Base-by-base conservation (phyloP, 2,113 vertebrate genomes). In the Zootoca vivipara region DNA sequence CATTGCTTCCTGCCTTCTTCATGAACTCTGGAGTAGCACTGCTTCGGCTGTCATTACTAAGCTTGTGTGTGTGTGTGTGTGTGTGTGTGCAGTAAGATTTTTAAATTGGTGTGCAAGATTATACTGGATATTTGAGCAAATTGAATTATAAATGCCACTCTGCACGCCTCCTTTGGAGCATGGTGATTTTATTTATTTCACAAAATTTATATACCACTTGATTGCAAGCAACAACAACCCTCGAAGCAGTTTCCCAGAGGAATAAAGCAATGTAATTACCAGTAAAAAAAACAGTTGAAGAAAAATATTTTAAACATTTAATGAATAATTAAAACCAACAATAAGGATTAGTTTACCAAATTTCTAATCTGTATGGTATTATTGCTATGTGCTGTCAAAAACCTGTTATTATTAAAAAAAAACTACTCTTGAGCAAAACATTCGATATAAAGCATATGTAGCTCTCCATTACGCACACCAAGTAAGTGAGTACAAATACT, bases 101-200 rank as follows among this genome's bases (percentile, higher is more conserved):
- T 73, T 85, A 69, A 26, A 33, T 12, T n/a, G 28, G n/a, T 79
- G 78, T 56, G 2, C 7, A 58, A 26, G 8, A n/a, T 73, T 35
- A 73, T 73, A 20, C 24, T 70, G 24, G 52, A 62, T 72, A 35
- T 82, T 85, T 78, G 62, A 82, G 70, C 62, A 92, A 90, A 89
- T 26, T 10, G 85, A 33, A 20, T 91, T 93, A 46, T 73, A 13
- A 77, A 83, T 85, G 30, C 7, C 80, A 62, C 28, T 62, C 16
- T 62, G 5, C 10, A 73, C 42, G 52, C 22, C 88, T 89, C 88
- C 58, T 85, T 89, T 90, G 77, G 81, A 40, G 1, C 30, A 6
- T 80, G 65, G 38, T 75, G 20, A 8, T 64, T 85, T 52, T 52
- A 52, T 52, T 52, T 52, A 52, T 52, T 52, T 52, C 46, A 52